Conservation (phyloP, 1,140 invertebrate genomes). For the Lepidurus arcticus region DNA sequence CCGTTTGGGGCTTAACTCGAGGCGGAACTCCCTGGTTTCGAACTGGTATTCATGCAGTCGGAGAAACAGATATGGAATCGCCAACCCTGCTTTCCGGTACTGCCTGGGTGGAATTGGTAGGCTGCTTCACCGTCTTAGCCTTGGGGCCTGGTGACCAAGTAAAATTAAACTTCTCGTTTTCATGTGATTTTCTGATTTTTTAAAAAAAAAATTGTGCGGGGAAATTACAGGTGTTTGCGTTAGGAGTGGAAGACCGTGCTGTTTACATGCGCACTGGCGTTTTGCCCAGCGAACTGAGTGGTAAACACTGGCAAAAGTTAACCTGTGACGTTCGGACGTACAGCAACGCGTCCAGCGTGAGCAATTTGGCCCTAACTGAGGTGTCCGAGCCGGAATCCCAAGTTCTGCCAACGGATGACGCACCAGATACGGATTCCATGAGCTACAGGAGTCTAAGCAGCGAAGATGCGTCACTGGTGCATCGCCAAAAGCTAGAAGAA, state of each 20-base stretch:
- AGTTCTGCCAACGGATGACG: slow-evolving; percentile 6
- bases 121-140: slow-evolving; percentile 71
- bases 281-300: slow-evolving; percentile 66
- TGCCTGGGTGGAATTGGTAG: slow-evolving; percentile 63
- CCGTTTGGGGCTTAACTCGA: slow-evolving; percentile 79
- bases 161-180: slow-evolving; percentile 44
- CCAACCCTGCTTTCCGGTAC: slow-evolving; percentile 49
- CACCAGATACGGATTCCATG: background rate
- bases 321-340: slow-evolving; percentile 71
- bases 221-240: slow-evolving; percentile 48
- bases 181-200: background rate
- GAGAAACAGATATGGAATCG: slow-evolving; percentile 50
- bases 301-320: slow-evolving; percentile 68
- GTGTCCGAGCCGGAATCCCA: background rate
- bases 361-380: background rate
- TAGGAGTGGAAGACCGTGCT: slow-evolving; percentile 63
- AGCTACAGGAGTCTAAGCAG: slow-evolving; percentile 31
- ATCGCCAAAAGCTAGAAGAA: slow-evolving; percentile 36
- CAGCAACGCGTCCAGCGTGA: slow-evolving; percentile 52
- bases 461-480: slow-evolving; percentile 36
- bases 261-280: slow-evolving; percentile 76
- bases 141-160: slow-evolving; percentile 82
- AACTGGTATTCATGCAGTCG: slow-evolving; percentile 67
- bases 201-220: too few species aligned
- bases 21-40: slow-evolving; percentile 84